Conservation (phyloP, 2,888 invertebrate genomes). For the Zootermopsis nevadensis region DNA sequence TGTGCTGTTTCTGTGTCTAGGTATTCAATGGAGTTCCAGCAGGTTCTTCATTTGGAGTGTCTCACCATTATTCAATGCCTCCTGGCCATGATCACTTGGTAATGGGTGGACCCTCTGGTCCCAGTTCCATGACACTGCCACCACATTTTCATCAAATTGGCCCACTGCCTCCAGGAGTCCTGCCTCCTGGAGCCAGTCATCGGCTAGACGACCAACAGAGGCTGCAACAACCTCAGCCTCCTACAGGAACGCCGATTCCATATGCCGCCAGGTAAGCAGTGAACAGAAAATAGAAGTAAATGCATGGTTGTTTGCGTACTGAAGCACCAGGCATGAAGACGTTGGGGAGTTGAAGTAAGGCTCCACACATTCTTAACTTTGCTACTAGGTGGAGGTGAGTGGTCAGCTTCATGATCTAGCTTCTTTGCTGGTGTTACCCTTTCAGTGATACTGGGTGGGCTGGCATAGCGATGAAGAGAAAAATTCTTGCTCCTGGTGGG, state of each 20-base stretch:
- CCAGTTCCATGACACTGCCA: constrained; percentile 43
- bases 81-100: constrained; percentile 46
- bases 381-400: too few species aligned
- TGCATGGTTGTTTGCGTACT: too few species aligned
- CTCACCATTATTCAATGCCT: constrained; percentile 30
- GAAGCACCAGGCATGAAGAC: too few species aligned
- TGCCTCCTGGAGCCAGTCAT: neutral
- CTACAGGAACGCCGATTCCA: constrained; percentile 10
- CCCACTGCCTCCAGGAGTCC: constrained; percentile 36
- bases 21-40: constrained; percentile 47
- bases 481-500: too few species aligned
- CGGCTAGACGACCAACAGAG: constrained; percentile 34
- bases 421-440: too few species aligned
- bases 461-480: too few species aligned
- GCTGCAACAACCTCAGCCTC: constrained; percentile 32
- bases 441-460: too few species aligned
- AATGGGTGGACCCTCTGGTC: constrained; percentile 40
- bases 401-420: too few species aligned
- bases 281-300: too few species aligned
- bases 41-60: constrained; percentile 17
- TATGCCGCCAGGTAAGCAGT: constrained; percentile 11
- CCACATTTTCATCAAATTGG: constrained; percentile 39
- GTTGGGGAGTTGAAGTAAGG: too few species aligned
- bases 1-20: constrained; percentile 11
- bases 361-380: too few species aligned